Evolutionary conservation across 2,888 invertebrate genomes (phyloP).

Genomic region (Stratiomys singularior): DNA sequence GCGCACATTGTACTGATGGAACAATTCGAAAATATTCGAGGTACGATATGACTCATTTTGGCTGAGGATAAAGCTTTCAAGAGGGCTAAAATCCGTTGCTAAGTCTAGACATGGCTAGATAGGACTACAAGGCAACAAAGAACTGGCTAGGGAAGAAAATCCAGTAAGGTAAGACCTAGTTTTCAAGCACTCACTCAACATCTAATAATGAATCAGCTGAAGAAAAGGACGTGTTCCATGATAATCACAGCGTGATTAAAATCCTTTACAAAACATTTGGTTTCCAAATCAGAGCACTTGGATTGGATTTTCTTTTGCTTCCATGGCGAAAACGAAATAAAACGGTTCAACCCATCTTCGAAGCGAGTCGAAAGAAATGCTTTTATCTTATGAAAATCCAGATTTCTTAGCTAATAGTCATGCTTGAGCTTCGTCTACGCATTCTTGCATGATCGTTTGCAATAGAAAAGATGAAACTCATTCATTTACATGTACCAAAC

Average conservation of each 20-base stretch:
- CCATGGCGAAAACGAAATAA: background rate
- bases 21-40: too few species aligned
- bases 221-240: too few species aligned
- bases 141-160: too few species aligned
- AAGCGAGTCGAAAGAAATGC: background rate
- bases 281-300: slow-evolving; percentile 1
- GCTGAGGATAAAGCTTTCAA: too few species aligned
- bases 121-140: too few species aligned
- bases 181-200: too few species aligned
- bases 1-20: too few species aligned
- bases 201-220: too few species aligned
- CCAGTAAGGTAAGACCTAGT: too few species aligned
- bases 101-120: too few species aligned
- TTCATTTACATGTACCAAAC: background rate
- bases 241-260: background rate
- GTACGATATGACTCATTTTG: too few species aligned
- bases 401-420: background rate
- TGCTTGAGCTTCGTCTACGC: background rate
- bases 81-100: too few species aligned
- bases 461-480: background rate
- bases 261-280: background rate
- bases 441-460: background rate
- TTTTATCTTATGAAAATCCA: slow-evolving; percentile 10
- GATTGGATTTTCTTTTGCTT: background rate
- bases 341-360: background rate